phyloP scores from a whole-genome alignment of 2,797 vertebrate species.

The Falco peregrinus region DNA sequence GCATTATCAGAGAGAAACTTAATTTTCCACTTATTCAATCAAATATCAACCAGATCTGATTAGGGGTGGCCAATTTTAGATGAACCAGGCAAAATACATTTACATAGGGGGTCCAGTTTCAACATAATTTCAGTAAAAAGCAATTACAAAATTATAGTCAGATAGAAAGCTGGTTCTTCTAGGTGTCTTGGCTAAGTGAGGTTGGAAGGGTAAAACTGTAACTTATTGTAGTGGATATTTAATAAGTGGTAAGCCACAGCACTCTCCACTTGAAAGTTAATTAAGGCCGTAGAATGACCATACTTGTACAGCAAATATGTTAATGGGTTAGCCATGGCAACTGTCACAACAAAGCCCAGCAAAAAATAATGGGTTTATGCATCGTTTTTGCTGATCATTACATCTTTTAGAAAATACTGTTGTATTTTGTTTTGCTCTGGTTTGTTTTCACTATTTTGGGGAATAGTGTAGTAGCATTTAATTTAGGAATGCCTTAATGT shows the following conservation, averaged over 20 bases:
- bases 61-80: slow-evolving; percentile 46
- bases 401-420: not conserved
- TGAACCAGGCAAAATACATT: slow-evolving; percentile 61
- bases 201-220: slow-evolving; percentile 72
- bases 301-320: slow-evolving; percentile 73
- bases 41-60: slow-evolving; percentile 63
- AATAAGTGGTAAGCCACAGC: slow-evolving; percentile 76
- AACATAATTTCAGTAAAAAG: slow-evolving; percentile 71
- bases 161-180: slow-evolving; percentile 59
- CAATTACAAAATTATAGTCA: slow-evolving; percentile 69
- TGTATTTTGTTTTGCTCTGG: not conserved
- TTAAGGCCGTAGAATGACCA: slow-evolving; percentile 75
- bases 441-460: slow-evolving; percentile 6
- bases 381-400: slow-evolving; percentile 41
- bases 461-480: not conserved
- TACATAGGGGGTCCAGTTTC: slow-evolving; percentile 66
- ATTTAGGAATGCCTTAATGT: slow-evolving; percentile 14
- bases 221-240: slow-evolving; percentile 74
- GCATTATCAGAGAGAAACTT: slow-evolving; percentile 57
- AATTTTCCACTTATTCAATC: slow-evolving; percentile 69
- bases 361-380: slow-evolving; percentile 66
- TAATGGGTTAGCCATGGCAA: slow-evolving; percentile 75
- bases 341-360: slow-evolving; percentile 71
- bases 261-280: slow-evolving; percentile 76
- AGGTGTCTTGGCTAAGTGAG: slow-evolving; percentile 74